Evolutionary conservation across 2,888 invertebrate species (phyloP), one percentile per base, ranked within the genome.

Genomic region (Mantis religiosa): DNA sequence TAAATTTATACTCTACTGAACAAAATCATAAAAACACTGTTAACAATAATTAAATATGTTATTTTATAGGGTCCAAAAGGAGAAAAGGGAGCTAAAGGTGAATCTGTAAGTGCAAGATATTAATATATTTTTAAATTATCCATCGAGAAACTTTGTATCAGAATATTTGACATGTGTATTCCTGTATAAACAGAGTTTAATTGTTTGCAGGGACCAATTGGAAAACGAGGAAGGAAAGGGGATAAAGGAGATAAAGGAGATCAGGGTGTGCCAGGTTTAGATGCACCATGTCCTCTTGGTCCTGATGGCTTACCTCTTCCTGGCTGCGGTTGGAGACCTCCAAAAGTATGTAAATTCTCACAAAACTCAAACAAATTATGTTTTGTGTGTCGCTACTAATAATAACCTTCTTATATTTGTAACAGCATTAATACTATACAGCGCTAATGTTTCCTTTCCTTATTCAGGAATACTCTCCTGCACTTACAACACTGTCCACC

Each of bases 231-330:
- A 88, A 95, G 97, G 91, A 98, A 97, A 94, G 99, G 99, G 71
- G 97, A 98, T 93, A 96, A 96, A 92, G 99, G 99, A 83, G 97
- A 97, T 92, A 98, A 98, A 94, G 99, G 99, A 89, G 98, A 98
- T 92, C 98, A 98, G 95, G 99, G 99, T 91, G 98, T 98, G 91
- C 99, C 99, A 81, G 99, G 99, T 82, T 94, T 99, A 92, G 99
- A 99, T 94, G 99, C 99, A 84, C 99, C 99, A n/a, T 99, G 99
- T 94, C 99, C 99, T 91, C 94, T 99, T 89, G 99, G 98, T 89
- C 96, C 97, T 87, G 99, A 99, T 94, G 99, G 99, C 90, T 95
- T 99, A 92, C 99, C 99, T 90, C 94, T 99, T 92, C 98, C 98
- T 88, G 99, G 98, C 92, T 99, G 99, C 94, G 98, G 98, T 92